These are phyloP conservation scores for Bombus turneri DNA, from an alignment of 1,140 invertebrate species.

Conservation along the genomic window DNA sequence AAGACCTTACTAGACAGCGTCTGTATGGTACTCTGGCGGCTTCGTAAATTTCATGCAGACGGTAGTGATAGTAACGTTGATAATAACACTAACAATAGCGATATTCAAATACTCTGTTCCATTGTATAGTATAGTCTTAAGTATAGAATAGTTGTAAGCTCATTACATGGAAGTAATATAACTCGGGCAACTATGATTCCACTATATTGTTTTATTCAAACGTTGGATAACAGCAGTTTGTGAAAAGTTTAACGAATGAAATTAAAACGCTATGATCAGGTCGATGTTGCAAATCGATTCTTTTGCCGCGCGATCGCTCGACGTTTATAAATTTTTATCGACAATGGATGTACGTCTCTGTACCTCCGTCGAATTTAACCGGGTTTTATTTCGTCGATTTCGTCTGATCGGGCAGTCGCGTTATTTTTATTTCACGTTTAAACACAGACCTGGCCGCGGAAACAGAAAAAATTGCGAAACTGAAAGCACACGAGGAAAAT, in stretches of 20 bases:
- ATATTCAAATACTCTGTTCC: too few species aligned
- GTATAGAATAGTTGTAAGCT: too few species aligned
- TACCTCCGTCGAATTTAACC: not conserved
- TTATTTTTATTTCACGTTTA: not conserved
- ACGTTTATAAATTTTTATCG: too few species aligned
- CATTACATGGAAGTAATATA: rapidly evolving
- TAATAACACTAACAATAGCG: not conserved
- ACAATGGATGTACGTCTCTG: not conserved
- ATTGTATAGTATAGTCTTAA: too few species aligned
- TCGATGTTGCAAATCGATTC: not conserved
- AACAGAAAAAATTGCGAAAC: not conserved
- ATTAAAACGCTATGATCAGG: not conserved
- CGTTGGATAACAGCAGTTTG: too few species aligned
- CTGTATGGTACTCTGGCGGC: not conserved
- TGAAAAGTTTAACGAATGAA: not conserved
- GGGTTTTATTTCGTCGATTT: not conserved
- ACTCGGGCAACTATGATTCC: too few species aligned
- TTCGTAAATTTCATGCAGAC: not conserved
- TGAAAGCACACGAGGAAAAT: not conserved
- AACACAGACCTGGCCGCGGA: not conserved
- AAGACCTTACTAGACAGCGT: not conserved
- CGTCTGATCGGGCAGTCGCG: too few species aligned
- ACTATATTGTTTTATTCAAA: too few species aligned
- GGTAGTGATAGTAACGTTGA: not conserved
- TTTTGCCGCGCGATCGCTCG: too few species aligned